Base-by-base conservation (phyloP, 2,797 vertebrate species). In the Danionella dracula region DNA sequence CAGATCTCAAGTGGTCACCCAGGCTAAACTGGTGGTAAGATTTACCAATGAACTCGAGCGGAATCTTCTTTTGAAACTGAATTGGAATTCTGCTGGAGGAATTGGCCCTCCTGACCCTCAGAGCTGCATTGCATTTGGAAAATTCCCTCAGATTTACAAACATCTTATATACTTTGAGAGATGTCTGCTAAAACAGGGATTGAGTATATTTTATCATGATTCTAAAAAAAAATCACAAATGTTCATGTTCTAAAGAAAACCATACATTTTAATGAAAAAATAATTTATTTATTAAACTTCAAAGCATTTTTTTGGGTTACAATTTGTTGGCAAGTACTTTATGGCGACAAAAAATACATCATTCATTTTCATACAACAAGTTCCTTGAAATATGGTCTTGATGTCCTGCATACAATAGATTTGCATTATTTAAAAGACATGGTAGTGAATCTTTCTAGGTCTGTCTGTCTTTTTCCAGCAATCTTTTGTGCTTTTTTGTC, bases 21-120 rank as follows among this genome's bases (percentile, higher is more conserved):
- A 12, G 32, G 20, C 51, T 70, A 70, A 68, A 82, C 57, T 67
- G 57, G 55, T 48, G 56, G 46, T 60, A 27, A 64, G 48, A 50
- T 71, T 56, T 61, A 54, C 49, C 48, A 62, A 51, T 55, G 20
- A 37, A 35, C 17, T 48, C 37, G 20, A 19, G 72, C 20, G 17
- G 7, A 16, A 21, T 20, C 37, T 21, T 37, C 21, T 41, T 61
- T 31, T 50, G 63, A 61, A 51, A 63, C 16, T 31, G 23, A 62
- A 16, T 29, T 3, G 38, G 12, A 27, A 45, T 69, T 51, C 41
- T 46, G 57, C 11, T 50, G 8, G 8, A 17, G 53, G 19, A 4
- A 49, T 42, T 8, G 13, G 56, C 16, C 16, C 8, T 50, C 32
- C 17, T 45, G 44, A 17, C 13, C 21, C n/a, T n/a, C 31, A 34